Conservation (phyloP, 2,113 vertebrate genomes). For the Porphyrio hochstetteri region DNA sequence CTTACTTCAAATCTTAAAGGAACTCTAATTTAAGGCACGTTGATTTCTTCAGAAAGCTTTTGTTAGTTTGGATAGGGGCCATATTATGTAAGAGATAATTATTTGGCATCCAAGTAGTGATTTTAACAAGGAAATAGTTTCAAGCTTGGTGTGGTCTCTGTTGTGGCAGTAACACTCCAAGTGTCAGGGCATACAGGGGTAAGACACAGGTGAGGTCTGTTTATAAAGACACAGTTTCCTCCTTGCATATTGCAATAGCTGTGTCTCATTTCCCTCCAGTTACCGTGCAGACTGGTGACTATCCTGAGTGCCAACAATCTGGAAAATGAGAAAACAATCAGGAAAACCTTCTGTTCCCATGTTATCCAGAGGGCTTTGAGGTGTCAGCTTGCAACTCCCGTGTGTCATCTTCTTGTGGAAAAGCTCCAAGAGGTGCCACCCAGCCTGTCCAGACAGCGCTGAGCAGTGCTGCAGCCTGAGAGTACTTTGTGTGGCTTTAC, state of each 20-base stretch:
- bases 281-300: neutral
- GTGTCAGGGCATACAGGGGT: neutral
- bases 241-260: neutral
- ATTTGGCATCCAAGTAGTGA: neutral
- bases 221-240: neutral
- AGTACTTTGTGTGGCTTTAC: neutral
- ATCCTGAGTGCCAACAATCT: neutral
- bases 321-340: neutral
- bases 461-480: neutral
- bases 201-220: neutral
- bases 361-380: neutral
- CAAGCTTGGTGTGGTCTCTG: neutral
- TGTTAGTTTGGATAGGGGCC: neutral
- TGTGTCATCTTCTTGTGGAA: neutral
- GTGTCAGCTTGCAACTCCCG: neutral
- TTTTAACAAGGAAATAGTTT: neutral
- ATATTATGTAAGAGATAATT: neutral
- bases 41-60: neutral
- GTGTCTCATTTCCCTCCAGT: neutral
- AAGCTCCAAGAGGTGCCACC: neutral
- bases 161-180: neutral
- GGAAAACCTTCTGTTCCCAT: neutral
- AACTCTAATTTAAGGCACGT: neutral
- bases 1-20: neutral
- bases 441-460: fast-evolving